These are phyloP conservation scores for Pelmatolapia mariae DNA, from an alignment of 2,113 vertebrate genomes.

Conservation along the genomic window DNA sequence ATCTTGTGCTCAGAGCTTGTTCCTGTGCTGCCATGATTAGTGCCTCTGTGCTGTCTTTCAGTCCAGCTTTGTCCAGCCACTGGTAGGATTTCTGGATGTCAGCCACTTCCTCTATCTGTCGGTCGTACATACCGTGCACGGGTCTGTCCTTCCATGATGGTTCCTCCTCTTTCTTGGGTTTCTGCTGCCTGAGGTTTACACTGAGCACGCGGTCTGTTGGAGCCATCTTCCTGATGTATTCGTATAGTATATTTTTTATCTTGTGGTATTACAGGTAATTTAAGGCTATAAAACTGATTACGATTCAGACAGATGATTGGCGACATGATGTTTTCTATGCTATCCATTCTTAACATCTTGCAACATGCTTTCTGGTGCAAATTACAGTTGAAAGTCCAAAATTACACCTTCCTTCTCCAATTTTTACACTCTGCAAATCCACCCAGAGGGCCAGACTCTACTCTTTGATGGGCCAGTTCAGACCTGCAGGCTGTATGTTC, in stretches of 20 bases:
- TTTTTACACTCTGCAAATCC: neutral
- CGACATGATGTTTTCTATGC: neutral
- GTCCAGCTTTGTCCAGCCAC: neutral
- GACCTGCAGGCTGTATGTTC: neutral
- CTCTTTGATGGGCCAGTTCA: neutral
- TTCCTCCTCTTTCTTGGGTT: neutral
- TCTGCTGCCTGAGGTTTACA: neutral
- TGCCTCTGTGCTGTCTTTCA: neutral
- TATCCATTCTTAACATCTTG: neutral
- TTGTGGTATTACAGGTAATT: neutral
- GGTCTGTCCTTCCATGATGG: neutral
- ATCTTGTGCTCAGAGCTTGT: neutral
- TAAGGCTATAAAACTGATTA: neutral
- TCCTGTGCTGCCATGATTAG: fast-evolving
- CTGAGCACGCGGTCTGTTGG: neutral
- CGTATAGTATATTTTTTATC: neutral
- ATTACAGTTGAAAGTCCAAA: neutral
- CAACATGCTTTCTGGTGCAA: neutral
- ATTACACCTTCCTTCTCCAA: neutral
- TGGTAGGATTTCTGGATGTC: neutral
- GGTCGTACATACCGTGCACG: neutral
- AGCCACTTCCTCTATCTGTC: neutral
- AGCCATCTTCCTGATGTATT: neutral
- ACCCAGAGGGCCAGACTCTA: neutral
- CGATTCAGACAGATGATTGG: neutral